Base-by-base conservation (phyloP, 2,797 vertebrate species). In the Parambassis ranga region DNA sequence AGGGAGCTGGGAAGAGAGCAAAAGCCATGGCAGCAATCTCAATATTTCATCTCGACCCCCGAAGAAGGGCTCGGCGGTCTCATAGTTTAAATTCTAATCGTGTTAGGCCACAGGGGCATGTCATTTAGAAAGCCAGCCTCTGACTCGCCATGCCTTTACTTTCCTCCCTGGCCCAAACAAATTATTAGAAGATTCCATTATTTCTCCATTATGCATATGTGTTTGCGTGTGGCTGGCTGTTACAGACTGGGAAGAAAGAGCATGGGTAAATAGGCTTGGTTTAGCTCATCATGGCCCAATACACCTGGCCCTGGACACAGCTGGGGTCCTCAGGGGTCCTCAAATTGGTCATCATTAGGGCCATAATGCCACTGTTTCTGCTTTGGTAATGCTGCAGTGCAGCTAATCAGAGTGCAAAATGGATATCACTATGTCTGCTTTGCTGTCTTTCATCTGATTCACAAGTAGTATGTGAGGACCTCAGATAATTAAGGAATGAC, bases 121-220 rank as follows among this genome's bases (percentile, higher is more conserved):
- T 92, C 89, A 82, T 89, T 87, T 82, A 86, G 76, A 85, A 50
- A 87, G 71, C 68, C 65, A 37, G 70, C 57, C 72, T 83, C 75
- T 64, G 77, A 79, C 71, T 74, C 75, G 3, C 72, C 52, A 18
- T 75, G 63, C 75, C 65, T 79, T 78, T 66, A 71, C 79, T 63
- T 72, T 68, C 71, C 47, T 51, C 70, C 44, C 61, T 27, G 73
- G 77, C 80, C 86, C 89, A 91, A 91, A 91, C 90, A 90, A 91
- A 91, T 91, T 89, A 93, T 91, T 89, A 87, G 88, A 89, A 84
- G 88, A 92, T 91, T 87, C 83, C 89, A 92, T 93, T 92, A 92
- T 92, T 90, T 87, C 83, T 85, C 88, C 89, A 92, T 92, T 92
- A 92, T 92, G 90, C 90, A 92, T 93, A 89, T 92, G 89, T 86